These are phyloP conservation scores for Lissonota sp. DNA, from an alignment of 2,888 invertebrate genomes.

Conservation along the genomic window DNA sequence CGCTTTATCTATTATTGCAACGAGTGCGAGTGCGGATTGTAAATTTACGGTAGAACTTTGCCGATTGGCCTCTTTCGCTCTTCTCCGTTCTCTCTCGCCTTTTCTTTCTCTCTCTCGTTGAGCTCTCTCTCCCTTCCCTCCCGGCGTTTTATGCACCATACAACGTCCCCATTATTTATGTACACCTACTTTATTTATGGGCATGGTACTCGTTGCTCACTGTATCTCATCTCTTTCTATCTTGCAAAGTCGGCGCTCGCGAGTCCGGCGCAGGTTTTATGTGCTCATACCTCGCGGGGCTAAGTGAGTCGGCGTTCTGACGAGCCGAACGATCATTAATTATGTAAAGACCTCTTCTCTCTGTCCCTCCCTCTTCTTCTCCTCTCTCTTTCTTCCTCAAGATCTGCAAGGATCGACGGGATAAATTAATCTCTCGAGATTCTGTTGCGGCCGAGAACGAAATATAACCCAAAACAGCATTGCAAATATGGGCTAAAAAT, in stretches of 20 bases:
- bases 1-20: conserved; percentile 46
- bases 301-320: conserved; percentile 67
- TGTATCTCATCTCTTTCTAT: conserved; percentile 18
- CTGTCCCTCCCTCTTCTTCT: not conserved
- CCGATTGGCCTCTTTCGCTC: conserved; percentile 40
- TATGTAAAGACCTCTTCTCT: conserved; percentile 65
- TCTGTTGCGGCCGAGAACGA: conserved; percentile 11
- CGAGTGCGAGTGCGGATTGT: conserved; percentile 51
- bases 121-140: conserved; percentile 16
- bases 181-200: conserved; percentile 61
- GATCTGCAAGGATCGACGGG: conserved; percentile 56
- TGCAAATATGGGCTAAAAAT: conserved; percentile 13
- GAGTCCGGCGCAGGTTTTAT: conserved; percentile 40
- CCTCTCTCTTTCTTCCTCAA: conserved; percentile 8
- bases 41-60: conserved; percentile 53
- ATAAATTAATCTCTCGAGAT: conserved; percentile 66
- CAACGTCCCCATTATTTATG: conserved; percentile 59
- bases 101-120: conserved; percentile 26
- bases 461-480: not conserved
- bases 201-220: conserved; percentile 44
- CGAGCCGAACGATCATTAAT: conserved; percentile 65
- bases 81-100: conserved; percentile 9
- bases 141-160: conserved; percentile 24
- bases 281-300: conserved; percentile 47
- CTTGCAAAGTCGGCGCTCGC: conserved; percentile 30